A percentile compares a stretch with the other conserved stretches of the same genome.
Evolutionary conservation across 2,797 vertebrate species (phyloP).

Genomic region (Protonibea diacanthus): DNA sequence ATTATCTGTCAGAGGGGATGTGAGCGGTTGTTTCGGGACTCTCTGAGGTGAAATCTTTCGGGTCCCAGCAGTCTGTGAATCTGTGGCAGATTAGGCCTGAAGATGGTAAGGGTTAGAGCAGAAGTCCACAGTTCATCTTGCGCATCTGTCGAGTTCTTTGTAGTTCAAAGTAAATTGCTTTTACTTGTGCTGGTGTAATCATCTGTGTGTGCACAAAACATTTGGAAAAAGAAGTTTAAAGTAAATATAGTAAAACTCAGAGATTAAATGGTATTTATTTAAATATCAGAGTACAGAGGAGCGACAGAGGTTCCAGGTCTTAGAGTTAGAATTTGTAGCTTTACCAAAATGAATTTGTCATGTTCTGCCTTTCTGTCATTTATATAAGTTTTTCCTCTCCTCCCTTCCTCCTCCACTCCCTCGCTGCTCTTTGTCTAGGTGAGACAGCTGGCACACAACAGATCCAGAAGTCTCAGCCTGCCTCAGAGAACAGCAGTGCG

Average conservation of each 20-base stretch:
- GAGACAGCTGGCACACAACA: conserved; percentile 85
- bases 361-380: conserved; percentile 22
- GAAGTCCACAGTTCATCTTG: conserved; percentile 18
- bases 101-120: conserved; percentile 1
- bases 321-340: conserved; percentile 28
- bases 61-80: conserved; percentile 7
- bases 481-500: conserved; percentile 95
- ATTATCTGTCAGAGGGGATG: conserved; percentile 36
- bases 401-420: conserved; percentile 1
- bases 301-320: conserved; percentile 2
- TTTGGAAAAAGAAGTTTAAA: neutral
- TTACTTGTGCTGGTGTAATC: neutral
- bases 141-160: conserved; percentile 3
- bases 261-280: neutral
- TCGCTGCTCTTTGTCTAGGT: conserved; percentile 80
- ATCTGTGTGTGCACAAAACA: conserved; percentile 1
- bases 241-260: neutral
- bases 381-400: conserved; percentile 2
- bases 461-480: conserved; percentile 87
- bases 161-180: neutral
- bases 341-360: conserved; percentile 16
- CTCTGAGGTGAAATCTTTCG: conserved; percentile 18
- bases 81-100: conserved; percentile 21
- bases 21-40: conserved; percentile 23
- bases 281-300: neutral